Base-by-base conservation (phyloP, 2,888 invertebrate species). In the Bellardia bayeri region DNA sequence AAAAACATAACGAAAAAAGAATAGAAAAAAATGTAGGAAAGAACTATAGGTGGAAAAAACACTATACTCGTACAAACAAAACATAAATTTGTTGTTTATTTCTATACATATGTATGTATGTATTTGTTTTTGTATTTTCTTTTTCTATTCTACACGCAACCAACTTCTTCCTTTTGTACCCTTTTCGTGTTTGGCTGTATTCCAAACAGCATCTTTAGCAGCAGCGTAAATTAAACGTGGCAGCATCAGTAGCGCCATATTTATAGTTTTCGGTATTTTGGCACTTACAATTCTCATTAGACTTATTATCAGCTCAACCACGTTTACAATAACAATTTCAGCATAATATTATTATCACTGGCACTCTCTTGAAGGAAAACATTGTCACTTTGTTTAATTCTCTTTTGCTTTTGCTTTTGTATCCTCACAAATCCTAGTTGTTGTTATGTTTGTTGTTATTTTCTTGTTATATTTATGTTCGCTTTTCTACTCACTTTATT, bases 341-440 rank as follows among this genome's bases (percentile, higher is more conserved):
- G 42, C 42, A 54, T 56, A 72, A 76, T 69, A 63, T 58, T 49
- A 58, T 56, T 80, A 84, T 74, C 66, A 51, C 68, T 45, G 30
- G 23, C 30, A 61, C 61, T 83, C 30, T 66, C 72, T 42, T 37
- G 6, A n/a, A 45, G 0, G 64, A 74, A 74, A 69, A 58, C 63
- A 58, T 49, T 66, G 49, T 68, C 49, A 11, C 56, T 72, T 66
- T 40, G 37, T 72, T 64, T 64, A 68, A 69, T 37, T 40, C 9
- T 14, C n/a, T 8, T 0, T 3, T 42, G 3, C 58, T 6, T 54
- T 56, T 2, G 30, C 13, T 64, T 3, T 40, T 66, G 16, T 45
- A 7, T 64, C 14, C 51, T 51, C 2, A 16, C 5, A 51, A 7
- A 75, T 75, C 45, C 74, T 45, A 30, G 3, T n/a, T 30, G 30